Percentiles rank a stretch among this genome's conserved stretches.
Conservation (phyloP, 2,888 invertebrate species). For the Dryomyza anilis region DNA sequence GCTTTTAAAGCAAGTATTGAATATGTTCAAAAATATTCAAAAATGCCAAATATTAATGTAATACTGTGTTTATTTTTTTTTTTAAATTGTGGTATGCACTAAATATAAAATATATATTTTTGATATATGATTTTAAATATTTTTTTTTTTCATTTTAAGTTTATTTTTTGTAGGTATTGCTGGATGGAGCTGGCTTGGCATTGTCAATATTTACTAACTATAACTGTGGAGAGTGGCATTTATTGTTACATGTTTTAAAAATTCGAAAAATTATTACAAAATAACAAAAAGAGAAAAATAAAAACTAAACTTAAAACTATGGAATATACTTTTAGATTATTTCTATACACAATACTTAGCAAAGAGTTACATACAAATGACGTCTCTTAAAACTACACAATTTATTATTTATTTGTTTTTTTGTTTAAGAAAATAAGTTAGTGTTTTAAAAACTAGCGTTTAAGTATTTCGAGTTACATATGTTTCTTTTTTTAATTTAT, state of each 20-base stretch:
- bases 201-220: neutral
- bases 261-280: neutral
- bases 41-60: too few species aligned
- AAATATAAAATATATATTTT: neutral
- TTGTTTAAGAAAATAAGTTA: neutral
- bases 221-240: neutral
- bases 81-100: neutral
- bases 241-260: neutral
- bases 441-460: neutral
- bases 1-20: too few species aligned
- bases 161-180: slow-evolving; percentile 2
- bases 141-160: neutral
- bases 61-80: too few species aligned
- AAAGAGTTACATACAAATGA: neutral
- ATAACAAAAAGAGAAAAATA: too few species aligned
- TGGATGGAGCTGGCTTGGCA: slow-evolving; percentile 18
- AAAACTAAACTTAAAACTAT: slow-evolving; percentile 12
- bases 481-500: neutral
- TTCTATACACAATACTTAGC: slow-evolving; percentile 11
- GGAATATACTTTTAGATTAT: slow-evolving; percentile 10
- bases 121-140: neutral
- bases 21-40: too few species aligned
- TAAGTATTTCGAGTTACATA: neutral
- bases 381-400: neutral
- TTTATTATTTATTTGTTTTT: neutral